Evolutionary conservation across 2,113 vertebrate species (phyloP), one percentile per base, ranked within the genome.

Genomic region (Grammomys dolichurus): DNA sequence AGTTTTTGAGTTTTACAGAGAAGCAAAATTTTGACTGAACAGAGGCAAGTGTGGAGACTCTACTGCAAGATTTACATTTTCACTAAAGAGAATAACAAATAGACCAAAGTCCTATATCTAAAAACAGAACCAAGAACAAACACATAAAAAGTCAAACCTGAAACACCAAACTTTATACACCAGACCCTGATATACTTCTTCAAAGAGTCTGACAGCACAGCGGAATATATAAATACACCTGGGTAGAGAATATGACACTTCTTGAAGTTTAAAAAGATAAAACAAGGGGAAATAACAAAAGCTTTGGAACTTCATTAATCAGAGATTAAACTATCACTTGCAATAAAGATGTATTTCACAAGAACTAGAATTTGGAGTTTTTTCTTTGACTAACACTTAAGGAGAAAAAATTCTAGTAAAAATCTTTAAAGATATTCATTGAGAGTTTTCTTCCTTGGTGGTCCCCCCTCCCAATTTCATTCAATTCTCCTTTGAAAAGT

Each of bases 401-500:
- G 60, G 40, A 48, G 63, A 81, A 36, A 76, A 60, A 63, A 65
- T 65, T 97, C 60, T 81, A 69, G 16, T 24, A 84, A 54, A 20
- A 65, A 56, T 94, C 9, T 90, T 85, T 14, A 85, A 95, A 89
- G 40, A 87, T 24, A 43, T 24, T 75, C 73, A 11, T 46, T 63
- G 82, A 87, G 69, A 93, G 82, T 88, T 65, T 46, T 12, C 5
- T 43, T 90, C 1, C 36, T 51, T 60, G 17, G 60, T 87, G 77
- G 75, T 88, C 56, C 88, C 56, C 69, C 11, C 43, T 31, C 40
- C 8, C 1, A 43, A 31, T 43, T 63, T 63, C 26, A 65, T 95
- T 95, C 58, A 67, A 31, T 95, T 87, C 43, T 93, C 22, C 40
- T 89, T n/a, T 96, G 22, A 70, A 96, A 91, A 80, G 87, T 87